phyloP scores from a whole-genome alignment of 1,140 invertebrate species.

The Heliothis virescens region DNA sequence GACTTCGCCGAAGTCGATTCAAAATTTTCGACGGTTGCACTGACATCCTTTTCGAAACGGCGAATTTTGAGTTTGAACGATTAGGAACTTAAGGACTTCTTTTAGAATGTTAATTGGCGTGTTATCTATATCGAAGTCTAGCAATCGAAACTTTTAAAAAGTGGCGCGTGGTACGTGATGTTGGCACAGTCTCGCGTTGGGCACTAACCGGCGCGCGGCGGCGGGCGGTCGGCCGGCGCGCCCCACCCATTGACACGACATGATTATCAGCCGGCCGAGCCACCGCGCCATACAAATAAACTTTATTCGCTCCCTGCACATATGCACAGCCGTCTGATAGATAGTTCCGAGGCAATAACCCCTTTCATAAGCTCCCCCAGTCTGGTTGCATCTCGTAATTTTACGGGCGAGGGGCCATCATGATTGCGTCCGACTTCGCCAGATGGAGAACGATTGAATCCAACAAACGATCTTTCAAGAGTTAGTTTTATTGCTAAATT shows the following conservation, averaged over 20 bases:
- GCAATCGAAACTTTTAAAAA: conserved; percentile 42
- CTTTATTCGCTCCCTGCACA: conserved; percentile 82
- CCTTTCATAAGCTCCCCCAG: conserved; percentile 78
- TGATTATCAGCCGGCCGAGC: conserved; percentile 79
- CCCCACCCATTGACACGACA: conserved; percentile 75
- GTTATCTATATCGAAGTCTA: conserved; percentile 47
- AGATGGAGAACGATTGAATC: conserved; percentile 52
- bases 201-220: conserved; percentile 68
- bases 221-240: conserved; percentile 61
- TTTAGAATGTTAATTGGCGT: conserved; percentile 9
- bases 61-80: conserved; percentile 8
- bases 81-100: conserved; percentile 11
- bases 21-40: conserved; percentile 78
- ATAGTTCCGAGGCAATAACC: conserved; percentile 82
- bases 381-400: conserved; percentile 77
- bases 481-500: conserved; percentile 41
- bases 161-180: conserved; percentile 61
- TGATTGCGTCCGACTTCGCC: conserved; percentile 67
- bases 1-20: conserved; percentile 74
- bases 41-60: conserved; percentile 73
- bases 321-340: conserved; percentile 74
- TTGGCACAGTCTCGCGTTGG: conserved; percentile 66
- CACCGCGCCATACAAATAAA: conserved; percentile 81
- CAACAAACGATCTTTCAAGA: conserved; percentile 29
- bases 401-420: conserved; percentile 74